Percentiles rank a stretch among this genome's conserved stretches.
Conservation (phyloP, 2,888 invertebrate genomes). For the Eristalis pertinax region DNA sequence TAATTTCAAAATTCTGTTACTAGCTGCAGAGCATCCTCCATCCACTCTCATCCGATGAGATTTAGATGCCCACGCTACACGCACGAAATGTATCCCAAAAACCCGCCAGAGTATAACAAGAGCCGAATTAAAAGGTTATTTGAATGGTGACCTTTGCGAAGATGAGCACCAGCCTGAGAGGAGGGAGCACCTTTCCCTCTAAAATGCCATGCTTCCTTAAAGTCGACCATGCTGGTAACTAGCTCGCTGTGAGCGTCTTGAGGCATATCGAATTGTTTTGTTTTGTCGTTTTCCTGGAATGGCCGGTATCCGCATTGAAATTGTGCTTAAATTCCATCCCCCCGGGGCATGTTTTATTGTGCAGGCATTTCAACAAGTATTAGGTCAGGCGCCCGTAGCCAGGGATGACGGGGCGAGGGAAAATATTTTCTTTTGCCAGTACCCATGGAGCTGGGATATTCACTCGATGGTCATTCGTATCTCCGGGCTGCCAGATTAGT, state of each 20-base stretch:
- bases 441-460: background rate
- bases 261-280: conserved; percentile 27
- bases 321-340: background rate
- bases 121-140: conserved; percentile 35
- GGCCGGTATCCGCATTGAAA: background rate
- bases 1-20: background rate
- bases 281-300: conserved; percentile 9
- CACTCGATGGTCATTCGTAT: background rate
- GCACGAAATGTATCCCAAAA: background rate
- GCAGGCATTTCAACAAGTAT: background rate
- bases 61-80: background rate
- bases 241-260: background rate
- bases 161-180: background rate
- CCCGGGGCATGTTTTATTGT: background rate
- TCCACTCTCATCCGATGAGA: background rate
- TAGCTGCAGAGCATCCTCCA: background rate
- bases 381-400: background rate
- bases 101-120: conserved; percentile 10
- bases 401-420: background rate
- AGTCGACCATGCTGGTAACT: background rate
- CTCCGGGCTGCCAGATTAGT: background rate
- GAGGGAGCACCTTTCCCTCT: background rate
- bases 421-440: background rate
- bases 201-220: background rate
- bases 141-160: conserved; percentile 23